Evolutionary conservation across 2,888 invertebrate genomes (phyloP).

Genomic region (Ophraella communa): DNA sequence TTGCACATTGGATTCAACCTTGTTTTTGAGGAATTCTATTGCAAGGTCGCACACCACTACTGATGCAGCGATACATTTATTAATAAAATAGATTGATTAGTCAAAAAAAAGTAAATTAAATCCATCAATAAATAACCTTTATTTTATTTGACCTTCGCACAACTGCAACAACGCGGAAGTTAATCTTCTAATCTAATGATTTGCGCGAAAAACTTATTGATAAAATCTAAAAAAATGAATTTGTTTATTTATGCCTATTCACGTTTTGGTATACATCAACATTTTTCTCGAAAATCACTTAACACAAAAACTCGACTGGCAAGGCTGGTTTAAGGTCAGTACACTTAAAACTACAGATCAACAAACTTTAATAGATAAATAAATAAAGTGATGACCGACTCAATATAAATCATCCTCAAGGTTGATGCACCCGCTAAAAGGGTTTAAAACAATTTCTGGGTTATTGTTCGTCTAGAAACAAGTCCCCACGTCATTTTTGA

Average conservation of each 20-base stretch:
- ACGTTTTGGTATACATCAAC: background rate
- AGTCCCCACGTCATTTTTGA: background rate
- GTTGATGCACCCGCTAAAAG: slow-evolving; percentile 26
- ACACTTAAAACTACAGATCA: slow-evolving; percentile 35
- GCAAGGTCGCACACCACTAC: slow-evolving; percentile 29
- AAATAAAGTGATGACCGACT: slow-evolving; percentile 30
- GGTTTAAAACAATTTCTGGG: slow-evolving; percentile 42
- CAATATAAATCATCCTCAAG: slow-evolving; percentile 23
- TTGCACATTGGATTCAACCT: slow-evolving; percentile 40
- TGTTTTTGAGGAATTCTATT: slow-evolving; percentile 36
- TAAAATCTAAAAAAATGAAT: background rate
- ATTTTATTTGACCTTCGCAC: slow-evolving; percentile 54
- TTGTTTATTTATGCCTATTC: background rate
- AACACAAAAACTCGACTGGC: slow-evolving; percentile 36
- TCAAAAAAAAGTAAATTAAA: slow-evolving; percentile 28
- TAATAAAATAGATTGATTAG: slow-evolving; percentile 19
- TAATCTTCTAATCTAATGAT: slow-evolving; percentile 11
- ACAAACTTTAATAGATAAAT: slow-evolving; percentile 35
- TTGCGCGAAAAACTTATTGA: background rate
- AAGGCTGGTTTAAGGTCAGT: slow-evolving; percentile 32
- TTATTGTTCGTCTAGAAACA: slow-evolving; percentile 34
- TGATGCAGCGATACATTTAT: slow-evolving; percentile 28
- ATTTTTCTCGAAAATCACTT: slow-evolving; percentile 17
- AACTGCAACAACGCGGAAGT: slow-evolving; percentile 56
- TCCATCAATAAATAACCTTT: slow-evolving; percentile 44